Base-by-base conservation (phyloP, 1,140 invertebrate genomes). In the Oncopodura yosiiana region DNA sequence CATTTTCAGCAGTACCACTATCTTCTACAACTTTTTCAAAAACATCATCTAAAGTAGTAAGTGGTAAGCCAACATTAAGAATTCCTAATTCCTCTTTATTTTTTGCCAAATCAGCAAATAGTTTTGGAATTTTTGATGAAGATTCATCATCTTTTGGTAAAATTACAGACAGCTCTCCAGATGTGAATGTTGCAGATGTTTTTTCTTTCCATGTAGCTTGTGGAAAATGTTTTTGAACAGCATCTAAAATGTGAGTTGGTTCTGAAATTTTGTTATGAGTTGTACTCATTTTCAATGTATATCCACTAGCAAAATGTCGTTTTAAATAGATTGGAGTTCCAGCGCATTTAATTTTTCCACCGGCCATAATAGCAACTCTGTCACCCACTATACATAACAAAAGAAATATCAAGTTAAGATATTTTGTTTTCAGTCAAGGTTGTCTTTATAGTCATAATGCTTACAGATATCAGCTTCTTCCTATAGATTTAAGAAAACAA, bases 391-490 rank as follows among this genome's bases (percentile, higher is more conserved):
- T n/a, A n/a, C n/a, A n/a, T n/a, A n/a, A n/a, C n/a, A n/a, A n/a
- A n/a, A n/a, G n/a, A n/a, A n/a, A n/a, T n/a, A n/a, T n/a, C n/a
- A n/a, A n/a, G n/a, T n/a, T n/a, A n/a, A n/a, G n/a, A n/a, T n/a
- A n/a, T n/a, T n/a, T n/a, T n/a, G n/a, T n/a, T n/a, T n/a, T n/a
- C n/a, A n/a, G n/a, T n/a, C n/a, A n/a, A n/a, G n/a, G n/a, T n/a
- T n/a, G n/a, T n/a, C n/a, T n/a, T n/a, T n/a, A n/a, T n/a, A n/a
- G n/a, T n/a, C n/a, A n/a, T n/a, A n/a, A n/a, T n/a, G n/a, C n/a
- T n/a, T n/a, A n/a, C n/a, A 74, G 19, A 87, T 78, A 72, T 98
- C 94, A 11, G 94, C 94, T 96, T 98, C 94, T 71, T 97, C 94
- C 92, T n/a, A n/a, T n/a, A n/a, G n/a, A n/a, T n/a, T n/a, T n/a